Conservation (phyloP, 2,888 invertebrate genomes). For the Choristoneura rosaceana region DNA sequence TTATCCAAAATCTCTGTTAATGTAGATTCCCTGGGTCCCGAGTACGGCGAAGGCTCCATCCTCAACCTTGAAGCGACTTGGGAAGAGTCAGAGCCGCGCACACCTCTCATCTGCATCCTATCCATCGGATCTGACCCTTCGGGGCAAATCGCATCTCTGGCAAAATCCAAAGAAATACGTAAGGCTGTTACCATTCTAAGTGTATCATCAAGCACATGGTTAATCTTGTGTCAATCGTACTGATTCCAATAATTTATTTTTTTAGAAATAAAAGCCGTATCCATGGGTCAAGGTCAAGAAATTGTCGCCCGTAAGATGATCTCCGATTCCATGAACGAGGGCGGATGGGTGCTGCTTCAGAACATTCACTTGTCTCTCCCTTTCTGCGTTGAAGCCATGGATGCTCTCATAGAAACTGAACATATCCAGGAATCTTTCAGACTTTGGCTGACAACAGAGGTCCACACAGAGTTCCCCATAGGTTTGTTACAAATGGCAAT, state of each 20-base stretch:
- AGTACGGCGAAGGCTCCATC: conserved; percentile 96
- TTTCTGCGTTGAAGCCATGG: conserved; percentile 97
- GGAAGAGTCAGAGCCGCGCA: conserved; percentile 94
- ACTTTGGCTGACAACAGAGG: conserved; percentile 98
- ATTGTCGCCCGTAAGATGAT: conserved; percentile 93
- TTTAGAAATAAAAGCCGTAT: conserved; percentile 92
- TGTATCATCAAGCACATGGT: background rate
- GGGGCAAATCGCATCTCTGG: conserved; percentile 94
- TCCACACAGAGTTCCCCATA: conserved; percentile 97
- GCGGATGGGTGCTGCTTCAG: conserved; percentile 97
- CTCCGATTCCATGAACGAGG: conserved; percentile 90
- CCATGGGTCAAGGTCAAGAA: conserved; percentile 99
- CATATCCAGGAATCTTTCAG: conserved; percentile 93
- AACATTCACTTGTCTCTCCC: conserved; percentile 98
- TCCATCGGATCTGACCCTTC: conserved; percentile 99
- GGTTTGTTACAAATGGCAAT: conserved; percentile 95
- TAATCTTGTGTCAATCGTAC: background rate
- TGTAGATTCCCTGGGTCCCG: conserved; percentile 92
- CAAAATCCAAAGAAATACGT: conserved; percentile 95
- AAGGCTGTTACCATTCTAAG: conserved; percentile 57
- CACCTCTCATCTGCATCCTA: conserved; percentile 96
- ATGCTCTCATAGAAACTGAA: conserved; percentile 94
- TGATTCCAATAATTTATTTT: background rate
- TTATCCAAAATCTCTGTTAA: background rate
- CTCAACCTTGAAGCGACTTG: conserved; percentile 96